Conservation (phyloP, 2,888 invertebrate genomes). For the Hydropsyche betteni region DNA sequence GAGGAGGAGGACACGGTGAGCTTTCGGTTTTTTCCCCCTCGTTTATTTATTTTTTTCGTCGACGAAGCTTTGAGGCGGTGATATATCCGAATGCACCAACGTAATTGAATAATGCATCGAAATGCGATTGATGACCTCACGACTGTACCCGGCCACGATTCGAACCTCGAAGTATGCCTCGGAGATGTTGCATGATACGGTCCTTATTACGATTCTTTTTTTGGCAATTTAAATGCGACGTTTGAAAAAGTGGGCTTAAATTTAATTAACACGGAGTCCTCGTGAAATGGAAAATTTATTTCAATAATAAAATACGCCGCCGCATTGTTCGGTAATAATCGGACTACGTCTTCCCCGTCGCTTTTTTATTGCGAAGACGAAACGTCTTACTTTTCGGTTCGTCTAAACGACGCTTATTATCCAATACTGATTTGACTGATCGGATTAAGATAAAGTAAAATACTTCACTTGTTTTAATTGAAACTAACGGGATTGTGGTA, state of each 20-base stretch:
- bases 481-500: constrained; percentile 3
- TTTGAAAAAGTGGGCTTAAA: too few relatives aligned
- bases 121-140: constrained; percentile 28
- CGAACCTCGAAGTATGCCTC: constrained; percentile 24
- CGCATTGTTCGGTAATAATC: too few relatives aligned
- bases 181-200: constrained; percentile 26
- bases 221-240: too few relatives aligned
- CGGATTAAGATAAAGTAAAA: constrained; percentile 28
- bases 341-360: too few relatives aligned
- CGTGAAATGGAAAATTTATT: too few relatives aligned
- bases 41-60: neutral
- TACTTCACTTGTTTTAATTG: constrained; percentile 25
- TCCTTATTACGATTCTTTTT: constrained; percentile 15
- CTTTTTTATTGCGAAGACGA: too few relatives aligned
- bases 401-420: constrained; percentile 26
- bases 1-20: neutral
- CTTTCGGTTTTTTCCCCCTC: constrained; percentile 1
- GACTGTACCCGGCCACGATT: constrained; percentile 18
- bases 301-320: too few relatives aligned
- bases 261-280: too few relatives aligned
- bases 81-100: constrained; percentile 31
- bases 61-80: constrained; percentile 27
- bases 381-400: neutral
- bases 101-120: constrained; percentile 29
- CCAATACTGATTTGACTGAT: constrained; percentile 26